These are phyloP conservation scores for Callipepla squamata DNA, from an alignment of 2,113 vertebrate species.

Conservation along the genomic window DNA sequence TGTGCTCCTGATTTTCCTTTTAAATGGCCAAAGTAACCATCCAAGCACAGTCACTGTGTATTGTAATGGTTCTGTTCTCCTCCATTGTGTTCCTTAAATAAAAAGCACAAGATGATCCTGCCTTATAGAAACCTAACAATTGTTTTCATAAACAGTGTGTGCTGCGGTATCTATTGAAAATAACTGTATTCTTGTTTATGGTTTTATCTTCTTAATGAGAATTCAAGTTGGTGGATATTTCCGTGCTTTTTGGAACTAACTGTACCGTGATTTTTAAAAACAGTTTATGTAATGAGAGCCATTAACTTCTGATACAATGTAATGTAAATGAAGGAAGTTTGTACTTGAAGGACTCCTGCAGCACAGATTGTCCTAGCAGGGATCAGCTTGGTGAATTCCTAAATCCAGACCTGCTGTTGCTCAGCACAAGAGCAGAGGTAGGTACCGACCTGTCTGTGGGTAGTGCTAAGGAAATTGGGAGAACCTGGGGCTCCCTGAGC, in stretches of 20 bases:
- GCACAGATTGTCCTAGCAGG: background rate
- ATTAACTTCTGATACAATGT: background rate
- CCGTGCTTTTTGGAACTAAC: conserved; percentile 37
- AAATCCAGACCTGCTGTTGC: background rate
- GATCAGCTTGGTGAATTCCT: background rate
- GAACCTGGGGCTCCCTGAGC: background rate
- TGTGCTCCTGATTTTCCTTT: conserved; percentile 47
- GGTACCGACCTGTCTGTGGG: accelerated
- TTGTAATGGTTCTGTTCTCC: background rate
- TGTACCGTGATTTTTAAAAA: background rate
- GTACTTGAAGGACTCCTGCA: accelerated
- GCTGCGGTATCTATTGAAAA: background rate
- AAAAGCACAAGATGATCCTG: conserved; percentile 54
- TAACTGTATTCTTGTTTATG: conserved; percentile 31
- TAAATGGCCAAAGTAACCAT: conserved; percentile 38
- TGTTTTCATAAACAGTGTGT: conserved; percentile 22
- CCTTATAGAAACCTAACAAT: background rate
- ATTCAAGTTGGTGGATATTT: conserved; percentile 47
- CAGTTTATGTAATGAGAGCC: background rate
- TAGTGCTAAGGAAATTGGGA: background rate
- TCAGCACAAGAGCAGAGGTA: background rate
- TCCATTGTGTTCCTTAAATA: conserved; percentile 65
- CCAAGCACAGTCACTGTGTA: background rate
- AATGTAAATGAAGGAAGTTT: background rate
- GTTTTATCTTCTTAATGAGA: conserved; percentile 44